Conservation (phyloP, 1,140 invertebrate species). For the Drosophila saltans region DNA sequence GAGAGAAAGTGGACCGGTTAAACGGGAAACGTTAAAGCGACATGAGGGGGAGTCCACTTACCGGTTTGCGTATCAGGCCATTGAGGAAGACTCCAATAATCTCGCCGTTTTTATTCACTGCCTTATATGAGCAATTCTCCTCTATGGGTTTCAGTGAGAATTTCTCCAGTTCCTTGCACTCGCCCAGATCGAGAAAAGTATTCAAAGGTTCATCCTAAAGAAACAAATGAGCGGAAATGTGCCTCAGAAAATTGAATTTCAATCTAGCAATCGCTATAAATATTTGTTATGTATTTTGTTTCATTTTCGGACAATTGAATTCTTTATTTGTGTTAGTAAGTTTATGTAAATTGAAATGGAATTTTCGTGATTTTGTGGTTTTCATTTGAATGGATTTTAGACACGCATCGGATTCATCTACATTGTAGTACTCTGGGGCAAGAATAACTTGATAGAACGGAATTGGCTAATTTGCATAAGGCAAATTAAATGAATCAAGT, state of each 20-base stretch:
- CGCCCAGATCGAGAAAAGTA: constrained; percentile 85
- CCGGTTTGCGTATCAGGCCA: constrained; percentile 65
- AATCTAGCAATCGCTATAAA: not conserved
- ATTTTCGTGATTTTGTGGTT: constrained; percentile 35
- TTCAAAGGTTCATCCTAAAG: constrained; percentile 88
- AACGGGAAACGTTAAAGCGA: not conserved
- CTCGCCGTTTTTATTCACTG: constrained; percentile 85
- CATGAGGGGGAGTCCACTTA: constrained; percentile 32
- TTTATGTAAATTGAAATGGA: constrained; percentile 28
- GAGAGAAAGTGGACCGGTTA: not conserved
- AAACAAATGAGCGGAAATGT: constrained; percentile 68
- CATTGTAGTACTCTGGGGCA: constrained; percentile 26
- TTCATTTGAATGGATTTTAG: constrained; percentile 56
- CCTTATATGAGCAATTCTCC: constrained; percentile 86
- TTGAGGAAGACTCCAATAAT: constrained; percentile 85
- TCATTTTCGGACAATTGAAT: constrained; percentile 27
- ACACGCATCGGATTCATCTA: constrained; percentile 34
- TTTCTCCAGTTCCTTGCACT: constrained; percentile 86
- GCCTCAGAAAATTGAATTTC: not conserved
- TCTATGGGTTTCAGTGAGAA: constrained; percentile 85
- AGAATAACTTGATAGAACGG: constrained; percentile 33
- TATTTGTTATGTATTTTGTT: not conserved
- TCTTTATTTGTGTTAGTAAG: not conserved
- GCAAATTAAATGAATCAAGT: constrained; percentile 12
- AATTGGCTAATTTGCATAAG: constrained; percentile 53